Evolutionary conservation across 1,140 invertebrate species (phyloP).

Genomic region (Acromyrmex echinatior): DNA sequence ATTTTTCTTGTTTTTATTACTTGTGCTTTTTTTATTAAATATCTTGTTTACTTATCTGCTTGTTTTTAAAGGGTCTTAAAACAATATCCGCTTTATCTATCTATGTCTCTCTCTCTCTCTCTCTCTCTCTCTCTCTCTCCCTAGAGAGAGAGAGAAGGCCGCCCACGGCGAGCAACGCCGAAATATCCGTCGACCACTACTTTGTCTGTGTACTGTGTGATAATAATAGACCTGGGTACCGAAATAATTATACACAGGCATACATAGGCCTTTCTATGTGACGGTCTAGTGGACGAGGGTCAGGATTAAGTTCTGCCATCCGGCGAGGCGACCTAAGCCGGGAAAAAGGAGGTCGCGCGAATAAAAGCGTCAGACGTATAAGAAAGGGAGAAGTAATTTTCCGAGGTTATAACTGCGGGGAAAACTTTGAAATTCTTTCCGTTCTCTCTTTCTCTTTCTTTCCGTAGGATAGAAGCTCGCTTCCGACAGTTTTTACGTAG

Average conservation of each 20-base stretch:
- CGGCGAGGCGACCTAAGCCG: neutral
- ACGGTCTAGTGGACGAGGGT: constrained; percentile 25
- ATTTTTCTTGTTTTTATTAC: no score
- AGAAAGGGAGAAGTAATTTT: constrained; percentile 37
- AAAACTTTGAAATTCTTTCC: constrained; percentile 12
- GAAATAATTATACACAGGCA: constrained; percentile 56
- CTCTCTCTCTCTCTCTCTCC: no score
- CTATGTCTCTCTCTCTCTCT: no score
- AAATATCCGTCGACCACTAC: constrained; percentile 42
- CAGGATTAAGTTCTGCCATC: constrained; percentile 45
- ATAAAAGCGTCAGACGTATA: constrained; percentile 9
- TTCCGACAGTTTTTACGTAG: neutral
- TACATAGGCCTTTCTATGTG: constrained; percentile 33
- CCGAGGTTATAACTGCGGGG: neutral
- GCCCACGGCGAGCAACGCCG: neutral
- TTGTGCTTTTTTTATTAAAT: no score
- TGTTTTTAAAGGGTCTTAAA: no score
- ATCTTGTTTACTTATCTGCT: no score
- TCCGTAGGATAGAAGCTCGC: neutral
- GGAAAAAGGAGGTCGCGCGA: constrained; percentile 33
- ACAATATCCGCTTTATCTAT: neutral
- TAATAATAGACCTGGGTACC: constrained; percentile 51
- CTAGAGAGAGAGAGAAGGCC: neutral
- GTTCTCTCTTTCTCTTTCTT: neutral
- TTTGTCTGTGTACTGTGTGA: constrained; percentile 14